These are phyloP conservation scores for Gulo gulo DNA, from an alignment of 2,113 vertebrate genomes.

Conservation along the genomic window DNA sequence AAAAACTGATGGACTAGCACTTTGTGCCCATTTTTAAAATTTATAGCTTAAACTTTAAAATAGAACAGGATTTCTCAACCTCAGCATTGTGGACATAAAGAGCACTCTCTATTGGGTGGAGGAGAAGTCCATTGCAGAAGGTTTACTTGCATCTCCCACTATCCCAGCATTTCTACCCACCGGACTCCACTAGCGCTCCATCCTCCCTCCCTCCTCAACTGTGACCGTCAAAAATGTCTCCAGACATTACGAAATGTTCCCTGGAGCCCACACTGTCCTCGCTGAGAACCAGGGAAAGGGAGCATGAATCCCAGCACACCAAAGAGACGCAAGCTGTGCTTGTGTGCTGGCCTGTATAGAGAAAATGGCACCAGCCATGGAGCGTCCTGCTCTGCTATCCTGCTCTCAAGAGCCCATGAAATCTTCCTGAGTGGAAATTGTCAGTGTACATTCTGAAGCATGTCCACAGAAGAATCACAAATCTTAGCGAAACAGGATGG, in stretches of 20 bases:
- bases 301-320: neutral
- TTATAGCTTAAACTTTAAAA: neutral
- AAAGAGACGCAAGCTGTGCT: neutral
- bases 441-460: neutral
- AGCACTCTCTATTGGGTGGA: neutral
- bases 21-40: neutral
- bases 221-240: neutral
- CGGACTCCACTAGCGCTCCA: neutral
- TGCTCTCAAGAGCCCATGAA: neutral
- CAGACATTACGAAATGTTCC: neutral
- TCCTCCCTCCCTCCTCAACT: neutral
- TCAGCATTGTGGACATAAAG: neutral
- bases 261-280: no score
- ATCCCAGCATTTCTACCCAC: neutral
- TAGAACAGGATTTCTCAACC: neutral
- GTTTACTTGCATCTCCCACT: neutral
- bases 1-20: neutral
- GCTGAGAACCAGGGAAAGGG: neutral
- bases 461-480: constrained; percentile 35
- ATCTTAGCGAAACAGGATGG: neutral
- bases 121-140: neutral
- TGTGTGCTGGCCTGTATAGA: neutral
- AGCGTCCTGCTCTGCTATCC: neutral
- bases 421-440: constrained; percentile 3
- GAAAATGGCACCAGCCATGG: rapidly evolving